Evolutionary conservation across 92 coral and sea anemone species (phyloP), one percentile per base, ranked within the genome.

Genomic region (Porites cylindrica): DNA sequence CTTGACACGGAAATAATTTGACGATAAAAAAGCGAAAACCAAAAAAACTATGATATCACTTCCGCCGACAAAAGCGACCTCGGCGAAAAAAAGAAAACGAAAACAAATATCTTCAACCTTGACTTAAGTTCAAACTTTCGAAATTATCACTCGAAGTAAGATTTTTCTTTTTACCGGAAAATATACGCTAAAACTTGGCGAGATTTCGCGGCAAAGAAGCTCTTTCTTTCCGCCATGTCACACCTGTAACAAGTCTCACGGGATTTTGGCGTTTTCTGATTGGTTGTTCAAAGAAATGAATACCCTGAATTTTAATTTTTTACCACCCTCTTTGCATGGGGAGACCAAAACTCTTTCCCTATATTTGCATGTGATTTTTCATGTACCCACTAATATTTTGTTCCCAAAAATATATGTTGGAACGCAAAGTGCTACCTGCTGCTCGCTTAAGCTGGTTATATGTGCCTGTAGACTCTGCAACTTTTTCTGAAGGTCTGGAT

Each of bases 401-500:
- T 72, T 47, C 80, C 66, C 63, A 19, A 14, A 77, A 73, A 75
- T 75, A 73, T 73, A 83, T 75, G 23, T 18, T 20, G 4, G 52
- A 29, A 64, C 74, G 53, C 29, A 63, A 51, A 81, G 32, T 66
- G 70, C 96, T 74, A 95, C 99, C 91, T 95, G 98, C 85, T 97
- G 95, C 87, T 97, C 96, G 84, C 99, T 97, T 9, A 97, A 90
- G 14, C 72, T 93, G 58, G 98, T 92, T 19, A 97, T 90, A 58
- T 95, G 94, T 11, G 82, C 98, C 72, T 95, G 97, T 51, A 97
- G 95, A 61, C 90, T 85, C 65, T 93, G 96, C 6, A 97, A 91
- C 83, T 94, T 95, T 84, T 94, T 94, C 87, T 97, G 99, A 19
- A 97, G 91, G 78, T 95, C 98, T 38, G 98, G 92, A 82, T 97